Base-by-base conservation (phyloP, 2,888 invertebrate species). In the Anthrax anthrax region DNA sequence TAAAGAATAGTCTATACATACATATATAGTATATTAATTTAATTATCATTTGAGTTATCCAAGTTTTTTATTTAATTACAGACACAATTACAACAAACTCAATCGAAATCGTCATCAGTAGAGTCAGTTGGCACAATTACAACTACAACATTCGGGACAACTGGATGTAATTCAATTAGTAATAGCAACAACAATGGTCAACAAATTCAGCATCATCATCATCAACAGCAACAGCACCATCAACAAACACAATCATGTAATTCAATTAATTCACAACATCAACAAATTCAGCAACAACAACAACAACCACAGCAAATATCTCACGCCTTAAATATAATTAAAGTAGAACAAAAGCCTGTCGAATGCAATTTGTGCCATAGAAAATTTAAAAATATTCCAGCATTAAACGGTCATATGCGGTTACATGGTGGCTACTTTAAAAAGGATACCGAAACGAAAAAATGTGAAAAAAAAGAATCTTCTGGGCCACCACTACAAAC, bases 381-480 rank as follows among this genome's bases (percentile, higher is more conserved):
- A 57, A 86, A 89, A 65, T 97, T 96, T 72, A 96, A 96, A 72
- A 96, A 95, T 69, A 87, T 94, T 67, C 94, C 95, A 18, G 96
- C 96, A 27, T 78, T 97, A 47, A 97, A 97, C 69, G 96, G 96
- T 10, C 96, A 96, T 65, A 96, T 96, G 96, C 77, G 96, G 59
- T 75, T 96, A 52, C 96, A 97, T 67, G 96, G 96, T 39, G 95
- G 96, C 47, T 96, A 94, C 69, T 89, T 92, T 63, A 95, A 95
- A 70, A 91, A 90, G 82, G 88, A 89, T 63, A 80, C 86, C 0
- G 89, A 89, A 57, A 81, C 78, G 54, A 90, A 88, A 64, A 89
- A 89, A 64, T 73, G 77, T 58, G 88, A 89, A 56, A 89, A 88
- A 64, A 87, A 86, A 60, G 88, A 89, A 62, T 73, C 81, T 3